A percentile compares a stretch with the other conserved stretches of the same genome.
phyloP scores from a whole-genome alignment of 2,797 vertebrate species.

The Pipistrellus kuhlii region DNA sequence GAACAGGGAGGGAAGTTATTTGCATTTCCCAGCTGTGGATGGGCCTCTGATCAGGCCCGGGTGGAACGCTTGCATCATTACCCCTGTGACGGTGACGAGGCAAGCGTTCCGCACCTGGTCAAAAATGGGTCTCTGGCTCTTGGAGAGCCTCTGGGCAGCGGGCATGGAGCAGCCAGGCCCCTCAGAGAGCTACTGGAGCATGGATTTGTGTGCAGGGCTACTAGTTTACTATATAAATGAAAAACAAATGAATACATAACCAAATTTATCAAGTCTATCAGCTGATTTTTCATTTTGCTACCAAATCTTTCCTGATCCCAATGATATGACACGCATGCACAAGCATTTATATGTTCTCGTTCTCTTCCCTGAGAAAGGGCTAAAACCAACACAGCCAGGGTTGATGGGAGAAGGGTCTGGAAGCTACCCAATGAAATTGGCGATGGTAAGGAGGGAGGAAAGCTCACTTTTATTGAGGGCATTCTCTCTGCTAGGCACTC shows the following conservation, averaged over 20 bases:
- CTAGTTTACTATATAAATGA: neutral
- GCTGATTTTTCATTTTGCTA: neutral
- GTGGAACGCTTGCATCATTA: no score
- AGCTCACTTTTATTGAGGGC: no score
- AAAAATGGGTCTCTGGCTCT: no score
- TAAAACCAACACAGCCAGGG: neutral
- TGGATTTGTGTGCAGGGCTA: no score
- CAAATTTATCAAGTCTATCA: neutral
- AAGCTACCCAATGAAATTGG: neutral
- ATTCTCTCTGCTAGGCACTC: neutral
- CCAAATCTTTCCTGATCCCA: neutral
- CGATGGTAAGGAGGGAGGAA: neutral
- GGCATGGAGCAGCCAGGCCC: no score
- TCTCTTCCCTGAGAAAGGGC: neutral
- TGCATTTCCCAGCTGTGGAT: no score
- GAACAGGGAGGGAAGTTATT: no score
- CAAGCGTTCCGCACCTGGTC: no score
- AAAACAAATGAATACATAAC: neutral
- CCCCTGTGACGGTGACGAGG: no score
- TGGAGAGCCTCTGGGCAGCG: no score
- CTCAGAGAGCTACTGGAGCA: no score
- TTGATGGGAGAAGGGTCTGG: neutral
- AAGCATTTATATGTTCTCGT: neutral
- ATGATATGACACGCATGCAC: fast-evolving
- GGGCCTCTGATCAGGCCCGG: no score